A percentile compares a stretch with the other conserved stretches of the same genome.
Evolutionary conservation across 1,140 invertebrate species (phyloP).

Genomic region (Paracyclopina nana): DNA sequence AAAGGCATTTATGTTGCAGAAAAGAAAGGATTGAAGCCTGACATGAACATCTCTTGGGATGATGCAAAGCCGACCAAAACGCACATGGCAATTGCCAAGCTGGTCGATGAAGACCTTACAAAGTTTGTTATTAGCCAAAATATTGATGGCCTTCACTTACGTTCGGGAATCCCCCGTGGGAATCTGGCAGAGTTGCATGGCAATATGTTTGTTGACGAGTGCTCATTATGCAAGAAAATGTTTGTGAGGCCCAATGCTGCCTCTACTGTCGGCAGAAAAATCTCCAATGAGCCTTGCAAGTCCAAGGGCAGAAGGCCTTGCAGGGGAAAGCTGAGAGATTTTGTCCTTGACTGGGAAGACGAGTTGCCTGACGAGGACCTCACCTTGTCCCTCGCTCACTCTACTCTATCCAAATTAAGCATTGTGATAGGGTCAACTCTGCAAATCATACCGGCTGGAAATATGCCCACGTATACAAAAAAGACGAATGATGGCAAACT

Average conservation of each 20-base stretch:
- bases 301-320: constrained; percentile 43
- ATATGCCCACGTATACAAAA: constrained; percentile 67
- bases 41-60: constrained; percentile 67
- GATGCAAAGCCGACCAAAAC: constrained; percentile 76
- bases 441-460: constrained; percentile 91
- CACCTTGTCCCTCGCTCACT: constrained; percentile 61
- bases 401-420: constrained; percentile 44
- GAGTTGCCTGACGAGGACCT: constrained; percentile 76
- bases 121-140: constrained; percentile 89
- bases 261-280: constrained; percentile 75
- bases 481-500: constrained; percentile 60
- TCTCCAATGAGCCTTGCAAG: constrained; percentile 42
- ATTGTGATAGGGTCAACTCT: constrained; percentile 86
- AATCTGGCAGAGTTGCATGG: constrained; percentile 84
- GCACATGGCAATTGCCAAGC: constrained; percentile 69
- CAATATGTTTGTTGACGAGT: constrained; percentile 42
- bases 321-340: constrained; percentile 68
- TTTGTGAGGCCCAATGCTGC: constrained; percentile 58
- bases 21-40: constrained; percentile 66
- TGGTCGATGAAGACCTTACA: constrained; percentile 36
- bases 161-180: constrained; percentile 57
- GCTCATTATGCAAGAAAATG: constrained; percentile 34
- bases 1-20: too few relatives aligned
- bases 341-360: constrained; percentile 95
- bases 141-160: constrained; percentile 89